Evolutionary conservation across 2,797 vertebrate genomes (phyloP).

Genomic region (Cyprinella venusta): DNA sequence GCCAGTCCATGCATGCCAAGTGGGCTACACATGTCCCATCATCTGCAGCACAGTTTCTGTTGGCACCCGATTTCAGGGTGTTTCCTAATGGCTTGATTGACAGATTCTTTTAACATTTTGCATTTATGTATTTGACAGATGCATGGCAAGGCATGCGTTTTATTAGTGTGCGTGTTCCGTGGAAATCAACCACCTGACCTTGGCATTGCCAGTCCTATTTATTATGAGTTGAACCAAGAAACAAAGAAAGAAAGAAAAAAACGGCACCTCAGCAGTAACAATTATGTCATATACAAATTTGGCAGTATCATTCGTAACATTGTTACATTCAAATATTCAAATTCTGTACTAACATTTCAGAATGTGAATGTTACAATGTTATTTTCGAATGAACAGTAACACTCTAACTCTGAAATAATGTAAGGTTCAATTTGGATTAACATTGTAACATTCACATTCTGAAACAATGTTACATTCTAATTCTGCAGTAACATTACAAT

Average conservation of each 20-base stretch:
- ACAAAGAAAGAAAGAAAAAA: background rate
- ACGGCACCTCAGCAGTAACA: background rate
- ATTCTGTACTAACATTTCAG: background rate
- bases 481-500: background rate
- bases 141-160: background rate
- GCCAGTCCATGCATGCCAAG: constrained; percentile 20
- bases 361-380: too few relatives aligned
- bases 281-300: background rate
- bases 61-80: constrained; percentile 63
- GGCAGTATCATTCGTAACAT: background rate
- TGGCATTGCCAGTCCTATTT: background rate
- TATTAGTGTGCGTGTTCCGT: background rate
- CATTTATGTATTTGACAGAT: background rate
- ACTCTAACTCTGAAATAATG: background rate
- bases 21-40: constrained; percentile 14
- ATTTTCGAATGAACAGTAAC: background rate
- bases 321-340: background rate
- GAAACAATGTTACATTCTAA: background rate
- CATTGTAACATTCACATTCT: background rate
- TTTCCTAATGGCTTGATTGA: constrained; percentile 63
- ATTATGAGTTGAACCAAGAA: background rate
- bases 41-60: constrained; percentile 35
- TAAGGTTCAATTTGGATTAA: too few relatives aligned
- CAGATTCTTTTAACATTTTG: constrained; percentile 24
- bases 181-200: constrained; percentile 14